These are phyloP conservation scores for Kryphioiulus occultus DNA, from an alignment of 2,888 invertebrate genomes.

Conservation along the genomic window DNA sequence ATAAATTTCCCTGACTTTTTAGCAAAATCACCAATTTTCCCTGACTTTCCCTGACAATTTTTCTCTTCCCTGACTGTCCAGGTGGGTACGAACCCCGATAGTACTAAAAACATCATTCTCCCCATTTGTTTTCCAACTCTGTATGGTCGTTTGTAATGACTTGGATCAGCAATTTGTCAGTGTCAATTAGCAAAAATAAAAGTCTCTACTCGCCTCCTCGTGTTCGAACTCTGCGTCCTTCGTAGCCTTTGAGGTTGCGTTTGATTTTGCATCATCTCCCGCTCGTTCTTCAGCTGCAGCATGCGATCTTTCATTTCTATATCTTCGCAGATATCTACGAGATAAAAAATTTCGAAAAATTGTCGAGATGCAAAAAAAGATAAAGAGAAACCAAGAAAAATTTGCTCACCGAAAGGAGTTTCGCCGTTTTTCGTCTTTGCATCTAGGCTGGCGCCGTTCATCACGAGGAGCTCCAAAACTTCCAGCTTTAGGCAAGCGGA, in stretches of 20 bases:
- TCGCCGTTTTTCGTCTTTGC: conserved; percentile 96
- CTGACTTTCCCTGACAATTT: too few species aligned
- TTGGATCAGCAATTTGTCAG: too few species aligned
- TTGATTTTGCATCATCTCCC: conserved; percentile 61
- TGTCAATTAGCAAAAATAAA: too few species aligned
- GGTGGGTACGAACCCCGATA: too few species aligned
- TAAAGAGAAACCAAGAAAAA: background rate
- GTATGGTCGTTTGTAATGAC: too few species aligned
- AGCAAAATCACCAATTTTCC: too few species aligned
- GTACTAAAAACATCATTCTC: too few species aligned
- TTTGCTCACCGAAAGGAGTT: conserved; percentile 85
- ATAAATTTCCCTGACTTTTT: too few species aligned
- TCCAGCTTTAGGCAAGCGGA: conserved; percentile 73
- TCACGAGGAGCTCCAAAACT: conserved; percentile 92
- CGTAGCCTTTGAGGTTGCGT: conserved; percentile 66
- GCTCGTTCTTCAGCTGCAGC: conserved; percentile 84
- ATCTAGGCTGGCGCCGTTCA: conserved; percentile 96
- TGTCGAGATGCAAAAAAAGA: background rate
- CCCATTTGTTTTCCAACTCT: too few species aligned
- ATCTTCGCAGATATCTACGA: conserved; percentile 92
- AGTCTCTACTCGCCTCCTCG: conserved; percentile 59
- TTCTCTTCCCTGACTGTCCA: too few species aligned
- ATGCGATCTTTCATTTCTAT: conserved; percentile 91
- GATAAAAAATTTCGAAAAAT: conserved; percentile 48
- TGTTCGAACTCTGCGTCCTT: conserved; percentile 69